Conservation (phyloP, 2,797 vertebrate species). For the Lindbergichthys nudifrons region DNA sequence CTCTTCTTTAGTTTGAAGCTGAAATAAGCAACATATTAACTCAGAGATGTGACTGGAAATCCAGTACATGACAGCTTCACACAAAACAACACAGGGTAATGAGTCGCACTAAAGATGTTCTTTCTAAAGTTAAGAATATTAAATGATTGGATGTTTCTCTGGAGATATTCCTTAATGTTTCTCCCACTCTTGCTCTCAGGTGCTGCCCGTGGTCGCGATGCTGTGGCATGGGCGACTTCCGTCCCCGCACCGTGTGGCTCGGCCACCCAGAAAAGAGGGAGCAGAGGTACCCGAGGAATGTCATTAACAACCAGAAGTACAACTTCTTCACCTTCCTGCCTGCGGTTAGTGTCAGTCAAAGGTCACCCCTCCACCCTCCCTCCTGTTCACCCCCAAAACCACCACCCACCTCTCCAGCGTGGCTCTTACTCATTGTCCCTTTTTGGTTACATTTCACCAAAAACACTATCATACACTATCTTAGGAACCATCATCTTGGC, state of each 20-base stretch:
- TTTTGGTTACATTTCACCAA: not conserved
- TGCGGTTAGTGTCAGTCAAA: conserved; percentile 86
- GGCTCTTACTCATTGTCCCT: conserved; percentile 8
- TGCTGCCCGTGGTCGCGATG: conserved; percentile 95
- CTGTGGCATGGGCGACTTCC: conserved; percentile 93
- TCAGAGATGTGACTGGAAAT: conserved; percentile 33
- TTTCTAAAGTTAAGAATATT: not conserved
- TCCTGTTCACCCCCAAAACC: conserved; percentile 6
- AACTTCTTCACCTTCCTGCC: conserved; percentile 98
- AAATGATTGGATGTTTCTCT: not conserved
- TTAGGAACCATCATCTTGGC: not conserved
- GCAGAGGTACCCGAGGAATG: conserved; percentile 96
- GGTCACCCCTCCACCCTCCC: conserved; percentile 39
- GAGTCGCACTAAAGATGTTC: not conserved
- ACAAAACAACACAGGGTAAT: not conserved
- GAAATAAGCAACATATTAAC: conserved; percentile 51
- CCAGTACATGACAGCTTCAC: not conserved
- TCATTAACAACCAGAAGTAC: conserved; percentile 99
- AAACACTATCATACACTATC: not conserved
- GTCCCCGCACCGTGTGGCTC: conserved; percentile 96
- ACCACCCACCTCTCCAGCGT: conserved; percentile 26
- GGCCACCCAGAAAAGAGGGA: conserved; percentile 98
- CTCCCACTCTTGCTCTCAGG: conserved; percentile 71
- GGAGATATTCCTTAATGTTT: not conserved
- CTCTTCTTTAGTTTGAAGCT: conserved; percentile 8